These are phyloP conservation scores for Harpalus rubripes DNA, from an alignment of 2,888 invertebrate genomes.

Conservation along the genomic window DNA sequence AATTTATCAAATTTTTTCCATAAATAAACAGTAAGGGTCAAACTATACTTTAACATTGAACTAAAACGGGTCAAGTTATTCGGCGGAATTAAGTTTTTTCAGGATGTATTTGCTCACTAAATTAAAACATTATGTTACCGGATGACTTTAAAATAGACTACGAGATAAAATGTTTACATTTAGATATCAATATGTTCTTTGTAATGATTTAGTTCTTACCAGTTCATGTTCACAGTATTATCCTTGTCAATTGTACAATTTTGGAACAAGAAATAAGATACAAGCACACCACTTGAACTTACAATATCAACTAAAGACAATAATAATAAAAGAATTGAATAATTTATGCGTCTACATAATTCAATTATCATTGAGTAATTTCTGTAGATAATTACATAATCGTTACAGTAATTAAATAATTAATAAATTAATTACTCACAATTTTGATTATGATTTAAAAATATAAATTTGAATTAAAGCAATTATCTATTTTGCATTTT, in stretches of 20 bases:
- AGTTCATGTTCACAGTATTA: not conserved
- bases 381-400: not conserved
- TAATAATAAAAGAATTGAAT: not conserved
- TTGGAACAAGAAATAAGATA: not conserved
- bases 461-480: not conserved
- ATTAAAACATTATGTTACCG: not conserved
- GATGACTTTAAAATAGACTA: not conserved
- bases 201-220: not conserved
- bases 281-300: not conserved
- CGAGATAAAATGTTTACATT: not conserved
- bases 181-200: not conserved
- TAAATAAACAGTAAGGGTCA: constrained; percentile 22
- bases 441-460: constrained; percentile 18
- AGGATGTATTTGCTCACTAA: not conserved
- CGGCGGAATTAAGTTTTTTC: not conserved
- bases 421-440: not conserved
- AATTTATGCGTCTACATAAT: not conserved
- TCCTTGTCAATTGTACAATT: not conserved
- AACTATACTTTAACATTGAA: constrained; percentile 10
- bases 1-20: constrained; percentile 3
- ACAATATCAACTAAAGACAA: not conserved
- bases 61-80: constrained; percentile 8
- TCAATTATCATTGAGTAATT: not conserved
- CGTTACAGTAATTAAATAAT: not conserved
- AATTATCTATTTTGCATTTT: not conserved